phyloP scores from a whole-genome alignment of 1,140 invertebrate genomes.

The Drosophila mauritiana region DNA sequence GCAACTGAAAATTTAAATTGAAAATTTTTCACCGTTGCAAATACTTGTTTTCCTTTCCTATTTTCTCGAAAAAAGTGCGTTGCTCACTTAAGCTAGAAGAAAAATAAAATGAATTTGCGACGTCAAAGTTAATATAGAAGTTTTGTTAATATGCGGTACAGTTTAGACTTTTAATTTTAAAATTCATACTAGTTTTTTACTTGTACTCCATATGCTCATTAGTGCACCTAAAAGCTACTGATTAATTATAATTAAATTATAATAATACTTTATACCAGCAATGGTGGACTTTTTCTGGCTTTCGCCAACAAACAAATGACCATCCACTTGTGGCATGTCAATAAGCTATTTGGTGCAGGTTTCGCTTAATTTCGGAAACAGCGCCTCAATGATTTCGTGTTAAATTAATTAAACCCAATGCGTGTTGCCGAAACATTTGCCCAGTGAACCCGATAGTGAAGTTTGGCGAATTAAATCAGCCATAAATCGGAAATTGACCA shows the following conservation, averaged over 20 bases:
- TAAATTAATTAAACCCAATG: slow-evolving; percentile 79
- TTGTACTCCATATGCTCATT: too few species aligned
- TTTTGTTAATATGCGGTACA: neutral
- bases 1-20: slow-evolving; percentile 74
- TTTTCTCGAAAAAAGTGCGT: slow-evolving; percentile 10
- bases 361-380: slow-evolving; percentile 72
- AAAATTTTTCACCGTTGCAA: slow-evolving; percentile 30
- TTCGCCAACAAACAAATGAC: slow-evolving; percentile 6
- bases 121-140: neutral
- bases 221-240: too few species aligned
- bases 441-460: slow-evolving; percentile 47
- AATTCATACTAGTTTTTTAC: neutral
- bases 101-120: neutral
- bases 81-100: neutral
- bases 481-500: slow-evolving; percentile 66
- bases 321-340: slow-evolving; percentile 62
- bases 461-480: slow-evolving; percentile 61
- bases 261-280: neutral
- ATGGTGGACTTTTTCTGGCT: neutral
- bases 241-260: neutral
- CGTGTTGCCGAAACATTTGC: slow-evolving; percentile 69
- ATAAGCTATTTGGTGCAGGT: slow-evolving; percentile 64
- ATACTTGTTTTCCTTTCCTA: slow-evolving; percentile 8
- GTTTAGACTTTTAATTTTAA: neutral
- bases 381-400: slow-evolving; percentile 76